Conservation (phyloP, 2,797 vertebrate species). For the Hozukius guyotensis region DNA sequence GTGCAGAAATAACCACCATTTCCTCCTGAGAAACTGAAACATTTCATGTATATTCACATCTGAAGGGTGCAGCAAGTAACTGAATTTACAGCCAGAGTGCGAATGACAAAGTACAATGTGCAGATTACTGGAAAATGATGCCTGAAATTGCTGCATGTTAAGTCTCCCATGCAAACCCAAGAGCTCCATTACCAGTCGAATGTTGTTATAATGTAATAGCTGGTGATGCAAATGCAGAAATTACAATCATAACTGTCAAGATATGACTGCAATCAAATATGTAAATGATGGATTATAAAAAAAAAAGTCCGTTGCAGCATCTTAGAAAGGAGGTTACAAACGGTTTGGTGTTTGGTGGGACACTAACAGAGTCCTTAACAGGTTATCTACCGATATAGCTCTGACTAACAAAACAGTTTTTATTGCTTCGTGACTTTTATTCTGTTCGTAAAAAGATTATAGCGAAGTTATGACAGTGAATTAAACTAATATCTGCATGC, state of each 20-base stretch:
- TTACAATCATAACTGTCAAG: background rate
- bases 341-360: background rate
- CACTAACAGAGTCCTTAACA: background rate
- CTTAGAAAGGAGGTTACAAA: background rate
- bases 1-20: background rate
- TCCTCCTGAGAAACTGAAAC: background rate
- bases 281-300: background rate
- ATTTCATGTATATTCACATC: background rate
- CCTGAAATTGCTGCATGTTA: background rate
- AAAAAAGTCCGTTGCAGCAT: background rate
- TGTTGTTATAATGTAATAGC: background rate
- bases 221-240: conserved; percentile 32
- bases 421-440: background rate
- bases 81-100: background rate
- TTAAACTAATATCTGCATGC: background rate
- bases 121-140: background rate
- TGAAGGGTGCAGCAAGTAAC: background rate
- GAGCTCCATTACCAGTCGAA: background rate
- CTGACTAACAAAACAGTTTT: background rate
- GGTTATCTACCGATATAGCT: background rate
- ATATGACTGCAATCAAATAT: background rate
- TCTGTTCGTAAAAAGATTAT: background rate
- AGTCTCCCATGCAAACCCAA: conserved; percentile 34
- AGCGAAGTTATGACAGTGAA: background rate
- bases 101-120: background rate